Evolutionary conservation across 2,113 vertebrate species (phyloP).

Genomic region (Pseudopipra pipra): DNA sequence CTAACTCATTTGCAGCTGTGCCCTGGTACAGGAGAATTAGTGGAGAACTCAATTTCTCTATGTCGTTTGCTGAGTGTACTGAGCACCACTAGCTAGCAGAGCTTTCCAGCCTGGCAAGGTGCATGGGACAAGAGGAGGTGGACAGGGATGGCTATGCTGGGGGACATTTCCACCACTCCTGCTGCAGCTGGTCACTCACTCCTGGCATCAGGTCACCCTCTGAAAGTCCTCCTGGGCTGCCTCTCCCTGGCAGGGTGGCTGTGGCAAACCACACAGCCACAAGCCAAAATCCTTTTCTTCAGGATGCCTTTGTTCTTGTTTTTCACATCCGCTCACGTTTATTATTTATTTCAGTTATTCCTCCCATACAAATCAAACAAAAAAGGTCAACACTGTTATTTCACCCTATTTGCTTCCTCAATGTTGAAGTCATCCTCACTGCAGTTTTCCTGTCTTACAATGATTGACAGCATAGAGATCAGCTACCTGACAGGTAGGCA

Average conservation of each 20-base stretch:
- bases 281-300: background rate
- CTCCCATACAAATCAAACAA: background rate
- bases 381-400: background rate
- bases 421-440: background rate
- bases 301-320: background rate
- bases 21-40: background rate
- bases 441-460: background rate
- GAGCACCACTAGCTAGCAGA: background rate
- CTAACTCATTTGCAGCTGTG: background rate
- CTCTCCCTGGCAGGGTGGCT: background rate
- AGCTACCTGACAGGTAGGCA: slow-evolving; percentile 2
- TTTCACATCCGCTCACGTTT: background rate
- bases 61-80: background rate
- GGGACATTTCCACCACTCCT: background rate
- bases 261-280: fast-evolving
- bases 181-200: background rate
- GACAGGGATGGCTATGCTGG: background rate
- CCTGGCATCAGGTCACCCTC: background rate
- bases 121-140: background rate
- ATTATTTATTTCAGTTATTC: slow-evolving; percentile 9
- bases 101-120: background rate
- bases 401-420: background rate
- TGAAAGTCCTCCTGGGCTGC: background rate
- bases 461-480: background rate
- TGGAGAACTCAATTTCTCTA: background rate